Percentiles rank a stretch among this genome's conserved stretches.
Evolutionary conservation across 2,113 vertebrate genomes (phyloP).

Genomic region (Mixornis gularis): DNA sequence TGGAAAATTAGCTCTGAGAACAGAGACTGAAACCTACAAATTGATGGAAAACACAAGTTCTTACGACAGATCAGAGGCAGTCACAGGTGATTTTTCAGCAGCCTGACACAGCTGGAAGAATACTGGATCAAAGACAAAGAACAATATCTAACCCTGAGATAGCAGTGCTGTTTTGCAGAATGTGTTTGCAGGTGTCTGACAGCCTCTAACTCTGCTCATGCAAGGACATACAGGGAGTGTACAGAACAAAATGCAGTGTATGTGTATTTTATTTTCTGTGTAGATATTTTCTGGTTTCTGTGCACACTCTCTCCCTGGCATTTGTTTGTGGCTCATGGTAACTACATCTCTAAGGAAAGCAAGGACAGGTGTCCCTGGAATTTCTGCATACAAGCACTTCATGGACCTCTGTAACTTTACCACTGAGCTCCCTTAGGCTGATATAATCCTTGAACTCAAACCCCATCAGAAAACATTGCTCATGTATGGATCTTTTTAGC

Average conservation of each 20-base stretch:
- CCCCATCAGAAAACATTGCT: not conserved
- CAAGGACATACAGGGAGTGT: rapidly evolving
- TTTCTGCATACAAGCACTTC: not conserved
- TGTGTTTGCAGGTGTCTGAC: not conserved
- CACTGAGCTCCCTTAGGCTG: not conserved
- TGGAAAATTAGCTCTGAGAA: not conserved
- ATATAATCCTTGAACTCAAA: not conserved
- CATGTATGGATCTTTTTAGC: not conserved
- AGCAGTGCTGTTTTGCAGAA: not conserved
- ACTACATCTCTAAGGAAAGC: not conserved
- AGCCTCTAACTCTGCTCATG: not conserved
- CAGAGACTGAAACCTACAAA: not conserved
- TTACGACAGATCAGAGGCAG: not conserved
- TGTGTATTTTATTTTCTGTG: not conserved
- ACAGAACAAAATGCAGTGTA: not conserved
- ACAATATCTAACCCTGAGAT: not conserved
- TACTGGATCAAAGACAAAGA: not conserved
- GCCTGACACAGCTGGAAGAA: not conserved
- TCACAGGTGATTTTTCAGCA: not conserved
- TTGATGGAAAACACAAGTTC: not conserved
- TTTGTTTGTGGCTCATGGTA: not conserved
- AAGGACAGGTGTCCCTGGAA: not conserved
- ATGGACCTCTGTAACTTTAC: not conserved
- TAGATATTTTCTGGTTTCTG: not conserved
- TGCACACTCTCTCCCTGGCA: not conserved